These are phyloP conservation scores for Turritopsis dohrnii DNA, from an alignment of 30 jellyfish, hydroid and myxozoan species.

Conservation along the genomic window DNA sequence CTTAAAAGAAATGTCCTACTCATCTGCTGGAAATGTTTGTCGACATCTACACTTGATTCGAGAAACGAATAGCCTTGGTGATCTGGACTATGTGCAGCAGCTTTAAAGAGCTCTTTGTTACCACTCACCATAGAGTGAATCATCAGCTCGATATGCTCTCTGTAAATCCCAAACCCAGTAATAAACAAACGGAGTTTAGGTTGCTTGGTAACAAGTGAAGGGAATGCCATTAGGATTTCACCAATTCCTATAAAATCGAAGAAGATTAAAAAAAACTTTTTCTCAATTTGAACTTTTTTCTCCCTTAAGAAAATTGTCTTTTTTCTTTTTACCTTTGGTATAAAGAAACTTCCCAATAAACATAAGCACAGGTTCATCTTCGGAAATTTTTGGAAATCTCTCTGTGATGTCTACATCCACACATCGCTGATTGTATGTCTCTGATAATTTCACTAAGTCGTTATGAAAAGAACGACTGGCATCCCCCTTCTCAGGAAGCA, in stretches of 20 bases:
- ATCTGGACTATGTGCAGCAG: slow-evolving; percentile 30
- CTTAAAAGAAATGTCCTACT: background rate
- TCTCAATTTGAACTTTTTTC: too few species aligned
- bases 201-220: background rate
- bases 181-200: slow-evolving; percentile 20
- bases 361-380: slow-evolving; percentile 36
- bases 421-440: slow-evolving; percentile 23
- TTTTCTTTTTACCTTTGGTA: slow-evolving; percentile 9
- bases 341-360: slow-evolving; percentile 29
- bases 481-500: slow-evolving; percentile 11
- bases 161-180: slow-evolving; percentile 26
- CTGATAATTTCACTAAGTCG: slow-evolving; percentile 14
- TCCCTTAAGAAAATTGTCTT: background rate
- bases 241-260: slow-evolving; percentile 20
- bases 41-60: slow-evolving; percentile 23
- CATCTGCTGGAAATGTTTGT: background rate
- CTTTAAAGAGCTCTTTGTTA: slow-evolving; percentile 17
- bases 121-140: slow-evolving; percentile 26
- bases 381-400: slow-evolving; percentile 18
- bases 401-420: slow-evolving; percentile 25
- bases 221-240: slow-evolving; percentile 22
- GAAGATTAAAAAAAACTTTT: too few species aligned
- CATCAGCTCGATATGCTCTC: slow-evolving; percentile 32
- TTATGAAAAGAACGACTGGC: slow-evolving; percentile 11
- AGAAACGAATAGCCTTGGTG: slow-evolving; percentile 22